Evolutionary conservation across 2,113 vertebrate species (phyloP).

Genomic region (Crotalus tigris): DNA sequence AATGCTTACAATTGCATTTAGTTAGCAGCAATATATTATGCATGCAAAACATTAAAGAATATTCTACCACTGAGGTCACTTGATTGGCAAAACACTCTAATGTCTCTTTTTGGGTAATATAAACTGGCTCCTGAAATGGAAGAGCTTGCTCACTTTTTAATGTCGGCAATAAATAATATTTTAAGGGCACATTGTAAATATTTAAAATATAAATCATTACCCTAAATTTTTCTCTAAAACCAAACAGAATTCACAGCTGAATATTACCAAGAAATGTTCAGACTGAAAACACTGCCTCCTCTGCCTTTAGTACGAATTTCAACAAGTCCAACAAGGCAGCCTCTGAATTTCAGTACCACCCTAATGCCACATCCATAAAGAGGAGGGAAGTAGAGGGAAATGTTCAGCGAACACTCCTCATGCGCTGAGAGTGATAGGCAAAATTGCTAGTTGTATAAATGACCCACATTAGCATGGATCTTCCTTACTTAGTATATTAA

Average conservation of each 20-base stretch:
- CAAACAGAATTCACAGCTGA: background rate
- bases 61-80: constrained; percentile 19
- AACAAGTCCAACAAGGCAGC: background rate
- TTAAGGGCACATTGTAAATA: background rate
- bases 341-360: background rate
- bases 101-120: constrained; percentile 24
- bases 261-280: constrained; percentile 12
- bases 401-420: background rate
- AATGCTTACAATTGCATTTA: background rate
- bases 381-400: background rate
- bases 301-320: background rate
- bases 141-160: background rate
- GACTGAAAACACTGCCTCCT: background rate
- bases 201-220: background rate
- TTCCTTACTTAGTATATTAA: background rate
- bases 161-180: background rate
- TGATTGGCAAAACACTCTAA: constrained; percentile 37
- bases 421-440: background rate
- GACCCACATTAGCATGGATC: background rate
- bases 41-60: constrained; percentile 18
- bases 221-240: background rate
- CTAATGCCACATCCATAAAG: background rate
- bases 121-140: constrained; percentile 1
- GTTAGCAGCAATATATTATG: constrained; percentile 6
- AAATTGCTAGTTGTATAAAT: background rate